Base-by-base conservation (phyloP, 1,140 invertebrate species). In the Rhagoletis pomonella region DNA sequence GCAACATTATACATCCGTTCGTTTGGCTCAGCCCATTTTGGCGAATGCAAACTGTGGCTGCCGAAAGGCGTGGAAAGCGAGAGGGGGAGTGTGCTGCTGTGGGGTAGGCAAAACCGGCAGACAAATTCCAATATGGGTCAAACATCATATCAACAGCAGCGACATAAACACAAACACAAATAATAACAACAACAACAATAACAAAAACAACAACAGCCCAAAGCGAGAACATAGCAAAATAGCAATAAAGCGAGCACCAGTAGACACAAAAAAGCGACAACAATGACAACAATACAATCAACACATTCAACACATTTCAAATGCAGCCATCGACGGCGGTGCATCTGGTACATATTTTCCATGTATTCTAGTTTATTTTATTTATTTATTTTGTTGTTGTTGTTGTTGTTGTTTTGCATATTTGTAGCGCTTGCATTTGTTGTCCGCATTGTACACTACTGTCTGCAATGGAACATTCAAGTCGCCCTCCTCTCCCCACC, bases 111-210 rank as follows among this genome's bases (percentile, higher is more conserved):
- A 73, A 29, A 44, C 50, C 47, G 50, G 42, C 86, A 77, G 89
- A 90, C 89, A 89, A 91, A 91, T 91, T 91, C 90, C 90, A 91
- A 91, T 90, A 91, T 91, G 91, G 91, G 91, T 91, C 91, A 91
- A 91, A 91, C 89, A 91, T 90, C 90, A 90, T 91, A 90, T 90
- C 89, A 91, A 91, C 29, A 29, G 29, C 29, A 29, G 29, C 29
- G 29, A 29, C 29, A 29, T 29, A 29, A 29, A 29, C 90, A 90
- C 88, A 19, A 29, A 86, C 47, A 81, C 73, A 50, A 77, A 77
- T 39, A 50, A 77, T 5, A 77, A 55, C n/a, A 77, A 19, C 3
- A 55, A 19, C n/a, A 2, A 29, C 17, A 29, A n/a, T n/a, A n/a
- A n/a, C n/a, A 42, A 87, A 17, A 14, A 55, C 10, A n/a, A 29